A percentile compares a stretch with the other conserved stretches of the same genome.
Evolutionary conservation across 2,797 vertebrate species (phyloP).

Genomic region (Emydoidea blandingii): DNA sequence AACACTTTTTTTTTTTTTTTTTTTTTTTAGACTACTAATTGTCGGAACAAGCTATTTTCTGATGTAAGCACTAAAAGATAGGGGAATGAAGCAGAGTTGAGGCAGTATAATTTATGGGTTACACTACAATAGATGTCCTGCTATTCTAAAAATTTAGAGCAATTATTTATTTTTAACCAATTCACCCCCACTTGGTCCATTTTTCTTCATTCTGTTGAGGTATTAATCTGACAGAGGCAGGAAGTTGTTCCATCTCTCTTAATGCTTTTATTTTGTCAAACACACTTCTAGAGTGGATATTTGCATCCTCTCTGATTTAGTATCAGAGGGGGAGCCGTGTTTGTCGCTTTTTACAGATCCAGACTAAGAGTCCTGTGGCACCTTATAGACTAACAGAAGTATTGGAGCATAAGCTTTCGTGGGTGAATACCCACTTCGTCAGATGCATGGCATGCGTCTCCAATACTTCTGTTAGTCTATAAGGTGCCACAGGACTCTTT

Average conservation of each 20-base stretch:
- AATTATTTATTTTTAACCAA: constrained; percentile 16
- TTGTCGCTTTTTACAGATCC: no score
- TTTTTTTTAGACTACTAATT: neutral
- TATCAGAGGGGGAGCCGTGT: no score
- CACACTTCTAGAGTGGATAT: neutral
- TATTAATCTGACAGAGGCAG: neutral
- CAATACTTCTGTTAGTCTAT: no score
- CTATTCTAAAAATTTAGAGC: neutral
- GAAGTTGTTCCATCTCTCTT: neutral
- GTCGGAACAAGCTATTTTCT: constrained; percentile 10
- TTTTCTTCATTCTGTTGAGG: neutral
- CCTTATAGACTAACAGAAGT: no score
- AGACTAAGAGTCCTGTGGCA: no score
- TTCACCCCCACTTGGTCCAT: neutral
- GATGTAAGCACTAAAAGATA: constrained; percentile 7
- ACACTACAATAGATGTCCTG: neutral
- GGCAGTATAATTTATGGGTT: neutral
- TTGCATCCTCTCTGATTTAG: neutral
- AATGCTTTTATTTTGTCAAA: neutral
- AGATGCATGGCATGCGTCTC: no score
- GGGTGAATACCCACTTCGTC: no score
- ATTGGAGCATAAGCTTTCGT: no score
- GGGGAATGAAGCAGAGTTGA: neutral
- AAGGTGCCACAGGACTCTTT: no score
- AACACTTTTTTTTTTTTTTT: neutral